Evolutionary conservation across 2,113 vertebrate species (phyloP), one percentile per base, ranked within the genome.

Genomic region (Asarcornis scutulata): DNA sequence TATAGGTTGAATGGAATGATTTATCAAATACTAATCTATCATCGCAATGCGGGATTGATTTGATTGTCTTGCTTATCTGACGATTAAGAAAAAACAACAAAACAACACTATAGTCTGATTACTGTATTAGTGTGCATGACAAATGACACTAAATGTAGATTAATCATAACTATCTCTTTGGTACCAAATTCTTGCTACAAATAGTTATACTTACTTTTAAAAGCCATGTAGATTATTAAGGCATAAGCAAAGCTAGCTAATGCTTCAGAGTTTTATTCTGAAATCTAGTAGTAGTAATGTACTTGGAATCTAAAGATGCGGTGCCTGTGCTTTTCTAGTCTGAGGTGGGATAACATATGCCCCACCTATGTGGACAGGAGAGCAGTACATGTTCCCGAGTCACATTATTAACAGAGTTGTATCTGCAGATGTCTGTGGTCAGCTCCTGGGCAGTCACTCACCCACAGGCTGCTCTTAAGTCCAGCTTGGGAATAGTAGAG

Each of bases 61-160:
- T 34, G 56, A 88, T 29, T 63, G 32, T 83, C 89, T 95, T 89
- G 71, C 44, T 21, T 87, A 64, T 68, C 17, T 85, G 48, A 78
- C 85, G 15, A 82, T n/a, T 25, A 68, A 13, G 42, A 74, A 88
- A 87, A 72, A 18, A 42, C 56, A 87, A 89, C 67, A 44, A 40
- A 40, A 40, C 38, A 40, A 40, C 40, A 40, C 40, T 40, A 40
- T 66, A 42, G 3, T 79, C 50, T 91, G 73, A 83, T 86, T 80
- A 64, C 13, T 78, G 0, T 40, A 46, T 40, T 26, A 26, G 7
- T 29, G 17, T 93, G 85, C 32, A 42, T 85, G 52, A 86, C 44
- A 90, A 92, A 67, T 77, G 2, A 81, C 31, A 11, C 32, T 74
- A 86, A 42, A 21, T 36, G 18, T 63, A 11, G 26, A 52, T 55